Conservation (phyloP, 2,113 vertebrate species). For the Epinephelus cyanopodus region DNA sequence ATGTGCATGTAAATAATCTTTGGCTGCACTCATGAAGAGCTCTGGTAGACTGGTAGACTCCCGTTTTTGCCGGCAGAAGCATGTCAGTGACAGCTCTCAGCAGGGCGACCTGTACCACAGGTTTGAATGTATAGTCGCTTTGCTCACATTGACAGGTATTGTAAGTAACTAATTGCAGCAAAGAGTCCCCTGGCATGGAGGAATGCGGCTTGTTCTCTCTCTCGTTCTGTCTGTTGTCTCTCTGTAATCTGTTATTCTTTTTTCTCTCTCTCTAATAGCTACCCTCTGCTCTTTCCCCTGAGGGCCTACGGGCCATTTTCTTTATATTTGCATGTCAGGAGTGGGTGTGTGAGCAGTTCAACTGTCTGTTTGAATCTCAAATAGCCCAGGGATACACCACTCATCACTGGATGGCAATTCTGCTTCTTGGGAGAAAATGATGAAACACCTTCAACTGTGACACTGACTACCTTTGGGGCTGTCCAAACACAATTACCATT, state of each 20-base stretch:
- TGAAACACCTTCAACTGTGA: slow-evolving; percentile 53
- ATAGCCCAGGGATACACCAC: slow-evolving; percentile 64
- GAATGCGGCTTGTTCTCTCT: slow-evolving; percentile 60
- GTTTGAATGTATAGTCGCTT: slow-evolving; percentile 36
- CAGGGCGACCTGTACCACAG: slow-evolving; percentile 40
- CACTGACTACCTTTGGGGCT: slow-evolving; percentile 47
- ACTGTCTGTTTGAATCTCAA: slow-evolving; percentile 75
- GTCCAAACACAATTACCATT: slow-evolving; percentile 67
- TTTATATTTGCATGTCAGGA: slow-evolving; percentile 82
- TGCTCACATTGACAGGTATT: slow-evolving; percentile 21
- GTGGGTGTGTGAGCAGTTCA: slow-evolving; percentile 70
- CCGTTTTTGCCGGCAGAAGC: background rate
- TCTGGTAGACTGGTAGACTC: background rate
- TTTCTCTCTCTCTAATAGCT: slow-evolving; percentile 61
- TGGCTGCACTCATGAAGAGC: background rate
- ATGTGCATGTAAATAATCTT: background rate
- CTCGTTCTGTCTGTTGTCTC: slow-evolving; percentile 45
- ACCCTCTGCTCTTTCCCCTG: slow-evolving; percentile 56
- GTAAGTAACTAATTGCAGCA: slow-evolving; percentile 5
- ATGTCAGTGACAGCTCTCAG: background rate
- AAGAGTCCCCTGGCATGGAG: slow-evolving; percentile 50
- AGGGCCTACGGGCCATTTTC: slow-evolving; percentile 58
- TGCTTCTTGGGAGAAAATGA: slow-evolving; percentile 40
- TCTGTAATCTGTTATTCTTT: slow-evolving; percentile 61
- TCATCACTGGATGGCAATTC: slow-evolving; percentile 57